Conservation (phyloP, 1,140 invertebrate species). For the Heliothis virescens region DNA sequence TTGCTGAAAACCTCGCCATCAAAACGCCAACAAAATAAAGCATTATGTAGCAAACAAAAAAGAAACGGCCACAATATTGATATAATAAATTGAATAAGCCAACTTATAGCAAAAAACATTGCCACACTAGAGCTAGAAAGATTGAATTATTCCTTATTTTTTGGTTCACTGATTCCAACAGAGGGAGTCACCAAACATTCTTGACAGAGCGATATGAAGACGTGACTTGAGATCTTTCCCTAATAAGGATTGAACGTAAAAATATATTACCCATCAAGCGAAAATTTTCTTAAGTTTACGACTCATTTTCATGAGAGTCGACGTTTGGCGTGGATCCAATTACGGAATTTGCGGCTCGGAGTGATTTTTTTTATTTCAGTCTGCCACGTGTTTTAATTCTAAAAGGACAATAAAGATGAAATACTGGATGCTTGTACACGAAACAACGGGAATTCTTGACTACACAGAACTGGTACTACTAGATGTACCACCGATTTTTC, state of each 20-base stretch:
- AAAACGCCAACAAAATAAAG: not conserved
- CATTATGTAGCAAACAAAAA: not conserved
- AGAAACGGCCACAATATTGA: conserved; percentile 10
- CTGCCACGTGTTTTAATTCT: conserved; percentile 25
- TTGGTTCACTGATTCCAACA: conserved; percentile 44
- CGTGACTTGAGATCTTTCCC: conserved; percentile 31
- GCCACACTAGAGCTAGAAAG: conserved; percentile 23
- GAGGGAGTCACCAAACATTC: conserved; percentile 33
- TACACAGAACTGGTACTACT: not conserved
- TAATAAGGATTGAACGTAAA: conserved; percentile 49
- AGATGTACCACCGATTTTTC: not conserved
- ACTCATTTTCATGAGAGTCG: conserved; percentile 46
- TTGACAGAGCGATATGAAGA: conserved; percentile 46
- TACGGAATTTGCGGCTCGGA: conserved; percentile 39
- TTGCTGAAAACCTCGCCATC: no score
- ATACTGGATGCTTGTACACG: conserved; percentile 11
- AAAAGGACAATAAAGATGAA: conserved; percentile 30
- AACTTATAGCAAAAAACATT: conserved; percentile 33
- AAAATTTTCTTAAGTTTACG: conserved; percentile 49
- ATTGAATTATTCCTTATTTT: conserved; percentile 48
- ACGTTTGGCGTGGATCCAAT: conserved; percentile 44
- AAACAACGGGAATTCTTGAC: not conserved
- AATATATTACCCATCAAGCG: conserved; percentile 45
- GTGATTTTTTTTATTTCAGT: conserved; percentile 36
- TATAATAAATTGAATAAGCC: conserved; percentile 36